A percentile compares a stretch with the other conserved stretches of the same genome.
Conservation (phyloP, 2,888 invertebrate species). For the Standfussiana lucernea region DNA sequence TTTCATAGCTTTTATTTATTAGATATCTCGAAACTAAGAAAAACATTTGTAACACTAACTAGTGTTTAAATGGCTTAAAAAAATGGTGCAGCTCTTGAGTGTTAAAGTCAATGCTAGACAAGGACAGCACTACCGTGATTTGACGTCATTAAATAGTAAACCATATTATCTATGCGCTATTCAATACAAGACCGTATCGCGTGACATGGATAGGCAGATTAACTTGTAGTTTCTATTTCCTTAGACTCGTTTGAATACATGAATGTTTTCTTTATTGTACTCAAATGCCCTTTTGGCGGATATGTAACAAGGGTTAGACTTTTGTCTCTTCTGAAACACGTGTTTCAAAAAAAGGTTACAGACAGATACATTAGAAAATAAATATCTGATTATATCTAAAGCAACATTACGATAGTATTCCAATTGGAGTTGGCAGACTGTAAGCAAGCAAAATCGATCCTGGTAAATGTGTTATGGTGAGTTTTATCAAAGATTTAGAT, state of each 20-base stretch:
- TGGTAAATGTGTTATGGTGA: conserved; percentile 19
- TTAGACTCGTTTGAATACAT: background rate
- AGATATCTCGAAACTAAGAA: background rate
- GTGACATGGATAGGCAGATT: background rate
- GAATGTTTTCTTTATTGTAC: background rate
- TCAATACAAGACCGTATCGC: background rate
- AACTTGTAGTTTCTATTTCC: background rate
- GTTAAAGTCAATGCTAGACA: background rate
- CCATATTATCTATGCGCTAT: background rate
- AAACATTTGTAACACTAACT: background rate
- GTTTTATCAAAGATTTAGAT: background rate
- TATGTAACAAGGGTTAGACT: conserved; percentile 11
- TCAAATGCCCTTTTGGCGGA: background rate
- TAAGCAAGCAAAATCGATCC: conserved; percentile 41
- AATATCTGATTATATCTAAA: conserved; percentile 37
- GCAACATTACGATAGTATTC: conserved; percentile 37
- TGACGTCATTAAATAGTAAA: background rate
- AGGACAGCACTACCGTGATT: background rate
- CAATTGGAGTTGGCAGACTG: conserved; percentile 41
- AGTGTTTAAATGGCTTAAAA: background rate
- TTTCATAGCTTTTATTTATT: background rate
- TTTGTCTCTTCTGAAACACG: conserved; percentile 13
- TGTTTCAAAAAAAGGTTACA: conserved; percentile 3
- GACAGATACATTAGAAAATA: conserved; percentile 16
- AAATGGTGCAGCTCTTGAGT: background rate